Percentiles rank a stretch among this genome's conserved stretches.
These are phyloP conservation scores for Struthio camelus DNA, from an alignment of 2,113 vertebrate species.

Conservation along the genomic window DNA sequence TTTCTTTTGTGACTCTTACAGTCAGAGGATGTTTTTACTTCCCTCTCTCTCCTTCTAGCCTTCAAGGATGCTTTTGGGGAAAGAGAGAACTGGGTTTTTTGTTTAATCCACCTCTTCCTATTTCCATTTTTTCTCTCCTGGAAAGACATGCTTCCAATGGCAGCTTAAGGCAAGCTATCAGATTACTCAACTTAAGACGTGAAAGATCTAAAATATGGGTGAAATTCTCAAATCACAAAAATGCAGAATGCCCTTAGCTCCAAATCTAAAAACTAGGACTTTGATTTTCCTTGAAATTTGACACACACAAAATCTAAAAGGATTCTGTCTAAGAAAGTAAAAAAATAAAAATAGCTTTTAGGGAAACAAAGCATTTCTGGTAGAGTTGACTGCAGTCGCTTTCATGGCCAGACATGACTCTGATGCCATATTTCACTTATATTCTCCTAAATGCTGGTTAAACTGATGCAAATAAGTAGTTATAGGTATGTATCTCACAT, in stretches of 20 bases:
- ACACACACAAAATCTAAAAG: neutral
- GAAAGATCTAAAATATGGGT: neutral
- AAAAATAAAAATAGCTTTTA: neutral
- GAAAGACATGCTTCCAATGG: neutral
- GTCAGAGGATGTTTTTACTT: neutral
- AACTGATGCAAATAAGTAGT: neutral
- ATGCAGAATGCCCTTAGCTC: neutral
- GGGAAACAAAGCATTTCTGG: neutral
- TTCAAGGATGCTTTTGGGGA: neutral
- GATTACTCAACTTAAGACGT: neutral
- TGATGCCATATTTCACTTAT: neutral
- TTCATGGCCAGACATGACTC: neutral
- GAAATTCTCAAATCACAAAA: neutral
- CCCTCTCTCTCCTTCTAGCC: neutral
- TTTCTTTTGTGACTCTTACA: neutral
- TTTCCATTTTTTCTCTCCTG: neutral
- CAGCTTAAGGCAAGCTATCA: neutral
- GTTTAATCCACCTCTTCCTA: neutral
- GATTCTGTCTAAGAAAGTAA: neutral
- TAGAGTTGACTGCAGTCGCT: neutral
- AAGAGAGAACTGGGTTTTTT: neutral
- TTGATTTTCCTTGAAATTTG: neutral
- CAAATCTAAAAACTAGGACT: neutral
- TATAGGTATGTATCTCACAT: neutral
- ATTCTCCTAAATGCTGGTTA: neutral